Evolutionary conservation across 2,888 invertebrate genomes (phyloP), one percentile per base, ranked within the genome.

Genomic region (Epinotia nisella): DNA sequence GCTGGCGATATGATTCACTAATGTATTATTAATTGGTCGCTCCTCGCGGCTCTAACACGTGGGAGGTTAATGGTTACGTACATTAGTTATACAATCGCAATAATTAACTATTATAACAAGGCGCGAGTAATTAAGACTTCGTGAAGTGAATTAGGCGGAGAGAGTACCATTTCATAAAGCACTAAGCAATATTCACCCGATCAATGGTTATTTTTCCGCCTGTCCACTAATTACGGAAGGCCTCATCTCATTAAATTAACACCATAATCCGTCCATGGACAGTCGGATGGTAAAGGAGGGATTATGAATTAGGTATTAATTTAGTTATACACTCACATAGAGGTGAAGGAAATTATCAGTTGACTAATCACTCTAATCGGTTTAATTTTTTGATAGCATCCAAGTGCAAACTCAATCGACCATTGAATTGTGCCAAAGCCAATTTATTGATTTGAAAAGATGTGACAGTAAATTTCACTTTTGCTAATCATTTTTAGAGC

Each of bases 11-110:
- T 64, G 45, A 69, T 24, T 58, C 75, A 75, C 73, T 75, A 62
- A 76, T 76, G 61, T 67, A 59, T 71, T 74, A 39, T 64, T 75
- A 59, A 74, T 75, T 60, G 49, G 59, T 64, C 66, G 53, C 51
- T 59, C 39, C 49, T 70, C 55, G 60, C 60, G 35, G 67, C 21
- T 51, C 49, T 29, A n/a, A 64, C 61, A 59, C 21, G 68, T 51
- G 55, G 56, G 56, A 29, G 67, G 72, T 24, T 58, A 68, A 62
- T 62, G 72, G 51, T 56, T 24, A 58, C 9, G 13, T 56, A 17
- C 68, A 58, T 68, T 72, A 67, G 56, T 51, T 71, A 61, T 56
- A 51, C 41, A 67, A 56, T 67, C 55, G 29, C 61, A 53, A 55
- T 72, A 58, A 58, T 58, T 65, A 58, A 29, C 55, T 55, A 55